Evolutionary conservation across 2,888 invertebrate species (phyloP), one percentile per base, ranked within the genome.

Genomic region (Meloe dianella): DNA sequence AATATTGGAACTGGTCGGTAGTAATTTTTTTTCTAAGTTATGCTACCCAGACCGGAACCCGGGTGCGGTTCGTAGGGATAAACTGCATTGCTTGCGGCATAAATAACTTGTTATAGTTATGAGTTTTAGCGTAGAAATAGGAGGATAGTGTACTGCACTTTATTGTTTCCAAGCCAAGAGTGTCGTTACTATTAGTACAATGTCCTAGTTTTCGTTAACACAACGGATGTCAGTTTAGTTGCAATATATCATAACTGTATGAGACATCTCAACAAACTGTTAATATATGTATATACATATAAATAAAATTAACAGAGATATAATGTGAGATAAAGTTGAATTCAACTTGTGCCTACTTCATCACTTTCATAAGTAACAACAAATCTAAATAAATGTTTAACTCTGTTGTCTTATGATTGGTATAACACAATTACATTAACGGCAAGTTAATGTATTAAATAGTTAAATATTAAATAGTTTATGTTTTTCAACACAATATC

Each of bases 241-340:
- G 65, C 68, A 67, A 68, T 73, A 73, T 71, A 73, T 73, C 71
- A 73, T 71, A 70, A 72, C 71, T 73, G 71, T 65, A 67, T 71
- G 63, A 71, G 71, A 73, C 73, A 71, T 70, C 73, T 71, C 68
- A 63, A 73, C 73, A 73, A 71, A 70, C 63, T 61, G 58, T 63
- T 63, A 60, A 60, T n/a, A 27, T 10, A 27, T n/a, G n/a, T n/a
- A n/a, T n/a, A n/a, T n/a, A n/a, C n/a, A n/a, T n/a, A n/a, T n/a
- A n/a, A n/a, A n/a, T 54, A 14, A n/a, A 27, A 54, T 54, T 54
- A 54, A 54, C 54, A 27, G 20, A 47, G 20, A 20, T 20, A 47
- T 20, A 47, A 20, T 20, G 9, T 54, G n/a, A 14, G 14, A 54
- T 3, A n/a, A 24, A 14, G 14, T 14, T 27, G n/a, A 54, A 54